Conservation (phyloP, 2,888 invertebrate genomes). For the Ganaspis brasiliensis region DNA sequence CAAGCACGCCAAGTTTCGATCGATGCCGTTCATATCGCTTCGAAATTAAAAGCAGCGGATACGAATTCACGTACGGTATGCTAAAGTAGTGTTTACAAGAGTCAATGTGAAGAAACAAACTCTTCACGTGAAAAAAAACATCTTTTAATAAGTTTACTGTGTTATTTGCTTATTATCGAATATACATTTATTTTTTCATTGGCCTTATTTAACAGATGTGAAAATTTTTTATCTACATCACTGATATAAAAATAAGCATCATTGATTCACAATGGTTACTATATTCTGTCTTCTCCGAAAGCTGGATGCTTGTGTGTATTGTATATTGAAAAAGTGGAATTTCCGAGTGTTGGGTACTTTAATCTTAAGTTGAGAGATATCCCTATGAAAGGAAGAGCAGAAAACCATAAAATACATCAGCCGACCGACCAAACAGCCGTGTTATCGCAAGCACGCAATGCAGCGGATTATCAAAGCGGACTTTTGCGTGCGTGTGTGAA, state of each 20-base stretch:
- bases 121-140: no score
- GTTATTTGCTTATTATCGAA: neutral
- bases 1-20: conserved; percentile 64
- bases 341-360: conserved; percentile 35
- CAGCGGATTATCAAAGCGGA: conserved; percentile 71
- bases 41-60: conserved; percentile 60
- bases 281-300: no score
- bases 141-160: neutral
- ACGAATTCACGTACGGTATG: conserved; percentile 35
- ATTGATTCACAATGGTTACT: no score
- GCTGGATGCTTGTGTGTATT: neutral
- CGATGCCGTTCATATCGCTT: conserved; percentile 62
- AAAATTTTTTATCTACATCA: no score
- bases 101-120: conserved; percentile 50
- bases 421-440: conserved; percentile 67
- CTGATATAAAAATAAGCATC: no score
- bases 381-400: conserved; percentile 72
- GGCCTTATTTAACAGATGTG: no score
- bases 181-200: no score
- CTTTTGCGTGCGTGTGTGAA: conserved; percentile 50
- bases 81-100: no score
- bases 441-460: conserved; percentile 78
- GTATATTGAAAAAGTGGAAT: neutral
- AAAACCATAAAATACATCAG: conserved; percentile 76
- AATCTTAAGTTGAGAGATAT: conserved; percentile 65